These are phyloP conservation scores for Callaeas wilsoni DNA, from an alignment of 2,113 vertebrate species.

Conservation along the genomic window DNA sequence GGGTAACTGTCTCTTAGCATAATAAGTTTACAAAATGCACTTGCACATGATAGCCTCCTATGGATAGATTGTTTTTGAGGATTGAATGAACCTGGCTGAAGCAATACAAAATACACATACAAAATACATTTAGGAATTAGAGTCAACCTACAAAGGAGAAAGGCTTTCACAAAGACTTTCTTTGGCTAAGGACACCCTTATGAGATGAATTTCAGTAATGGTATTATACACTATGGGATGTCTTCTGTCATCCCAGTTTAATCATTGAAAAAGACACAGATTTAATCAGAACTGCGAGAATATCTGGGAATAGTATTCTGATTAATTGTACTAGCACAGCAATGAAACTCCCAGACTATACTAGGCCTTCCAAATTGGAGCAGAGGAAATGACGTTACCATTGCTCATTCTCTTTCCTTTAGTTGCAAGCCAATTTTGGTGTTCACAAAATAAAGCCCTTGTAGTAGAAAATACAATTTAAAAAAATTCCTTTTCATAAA, in stretches of 20 bases:
- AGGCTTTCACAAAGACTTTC: neutral
- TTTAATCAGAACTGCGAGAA: constrained; percentile 10
- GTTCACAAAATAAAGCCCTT: neutral
- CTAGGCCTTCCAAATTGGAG: neutral
- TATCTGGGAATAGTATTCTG: neutral
- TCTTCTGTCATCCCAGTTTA: neutral
- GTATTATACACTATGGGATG: neutral
- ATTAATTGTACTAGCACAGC: neutral
- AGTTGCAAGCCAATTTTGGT: neutral
- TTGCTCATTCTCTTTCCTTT: neutral
- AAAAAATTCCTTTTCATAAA: neutral
- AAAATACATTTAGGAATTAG: neutral
- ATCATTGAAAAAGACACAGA: neutral
- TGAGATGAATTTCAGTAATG: neutral
- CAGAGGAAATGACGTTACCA: neutral
- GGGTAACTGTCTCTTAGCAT: constrained; percentile 34
- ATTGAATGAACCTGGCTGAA: neutral
- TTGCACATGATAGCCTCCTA: neutral
- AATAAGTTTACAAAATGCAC: constrained; percentile 33
- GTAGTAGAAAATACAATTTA: neutral
- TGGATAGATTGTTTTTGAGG: neutral
- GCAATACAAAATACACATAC: neutral
- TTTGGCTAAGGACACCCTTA: neutral
- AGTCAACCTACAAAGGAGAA: neutral
- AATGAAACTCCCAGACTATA: neutral